Base-by-base conservation (phyloP, 23 tunicate species). In the Ascidia mentula region DNA sequence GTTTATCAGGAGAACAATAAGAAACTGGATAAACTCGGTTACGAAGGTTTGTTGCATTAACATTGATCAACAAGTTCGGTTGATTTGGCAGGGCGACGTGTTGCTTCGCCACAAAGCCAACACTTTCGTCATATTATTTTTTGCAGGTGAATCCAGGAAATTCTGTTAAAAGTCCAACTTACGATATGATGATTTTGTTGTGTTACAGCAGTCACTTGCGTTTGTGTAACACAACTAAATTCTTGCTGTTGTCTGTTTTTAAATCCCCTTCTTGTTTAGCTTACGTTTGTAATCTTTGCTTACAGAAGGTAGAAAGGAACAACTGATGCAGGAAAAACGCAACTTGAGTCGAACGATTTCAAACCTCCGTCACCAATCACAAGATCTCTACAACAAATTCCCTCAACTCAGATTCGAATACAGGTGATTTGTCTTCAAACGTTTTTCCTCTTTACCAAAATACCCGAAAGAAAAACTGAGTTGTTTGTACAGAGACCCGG, bases 391-490 rank as follows among this genome's bases (percentile, higher is more conserved):
- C 81, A 87, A 75, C 42, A 82, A 87, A 31, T 92, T 82, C 45
- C 97, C 97, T 31, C 61, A 45, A 6, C 89, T 92, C 7, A 84
- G 83, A 39, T 92, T 92, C 42, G 37, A 82, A 17, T 92, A 92
- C 82, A 59, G 81, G 91, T 87, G 69, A 87, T 33, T 4, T 3
- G 32, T 18, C 30, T 26, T 36, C 6, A 3, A 71, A 6, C 18
- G 1, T 45, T 45, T 45, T 45, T 45, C 17, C 17, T 17, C 60
- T 45, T 45, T 69, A 18, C 15, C 30, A 28, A 13, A 22, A 15
- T 18, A 18, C 31, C 17, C 32, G 32, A 28, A 28, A 69, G n/a
- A n/a, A n/a, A n/a, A n/a, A n/a, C n/a, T n/a, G n/a, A 8, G 40
- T 12, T n/a, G 22, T 5, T 42, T 69, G 37, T 45, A 6, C 76